These are phyloP conservation scores for Apodemus agrarius DNA, from an alignment of 2,797 vertebrate genomes.

Conservation along the genomic window DNA sequence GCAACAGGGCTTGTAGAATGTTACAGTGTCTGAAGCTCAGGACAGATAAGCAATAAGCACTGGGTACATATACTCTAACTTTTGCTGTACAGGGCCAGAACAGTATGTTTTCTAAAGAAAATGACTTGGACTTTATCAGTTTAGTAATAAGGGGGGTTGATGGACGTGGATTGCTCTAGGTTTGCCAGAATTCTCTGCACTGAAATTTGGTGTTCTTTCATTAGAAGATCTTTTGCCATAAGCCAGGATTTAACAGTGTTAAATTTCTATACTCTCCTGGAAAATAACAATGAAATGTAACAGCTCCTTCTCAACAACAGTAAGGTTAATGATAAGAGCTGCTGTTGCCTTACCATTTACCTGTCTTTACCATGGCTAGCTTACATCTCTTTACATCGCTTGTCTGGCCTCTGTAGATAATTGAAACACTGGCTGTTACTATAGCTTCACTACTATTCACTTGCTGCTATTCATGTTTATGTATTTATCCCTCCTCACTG, in stretches of 20 bases:
- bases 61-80: not conserved
- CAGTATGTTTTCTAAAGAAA: not conserved
- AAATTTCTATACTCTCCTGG: not conserved
- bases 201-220: not conserved
- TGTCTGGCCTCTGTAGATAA: not conserved
- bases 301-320: not conserved
- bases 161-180: not conserved
- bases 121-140: not conserved
- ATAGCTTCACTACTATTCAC: not conserved
- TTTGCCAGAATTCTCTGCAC: not conserved
- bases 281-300: not conserved
- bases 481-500: not conserved
- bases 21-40: not conserved
- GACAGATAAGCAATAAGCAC: not conserved
- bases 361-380: not conserved
- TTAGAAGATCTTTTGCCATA: not conserved
- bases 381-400: not conserved
- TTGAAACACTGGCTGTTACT: not conserved
- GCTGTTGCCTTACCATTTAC: not conserved
- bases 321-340: not conserved
- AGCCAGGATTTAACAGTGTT: not conserved
- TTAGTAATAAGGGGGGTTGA: not conserved
- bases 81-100: not conserved
- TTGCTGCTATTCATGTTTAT: not conserved
- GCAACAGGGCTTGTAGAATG: not conserved